Conservation (phyloP, 2,888 invertebrate species). For the Mimumesa dahlbomi region DNA sequence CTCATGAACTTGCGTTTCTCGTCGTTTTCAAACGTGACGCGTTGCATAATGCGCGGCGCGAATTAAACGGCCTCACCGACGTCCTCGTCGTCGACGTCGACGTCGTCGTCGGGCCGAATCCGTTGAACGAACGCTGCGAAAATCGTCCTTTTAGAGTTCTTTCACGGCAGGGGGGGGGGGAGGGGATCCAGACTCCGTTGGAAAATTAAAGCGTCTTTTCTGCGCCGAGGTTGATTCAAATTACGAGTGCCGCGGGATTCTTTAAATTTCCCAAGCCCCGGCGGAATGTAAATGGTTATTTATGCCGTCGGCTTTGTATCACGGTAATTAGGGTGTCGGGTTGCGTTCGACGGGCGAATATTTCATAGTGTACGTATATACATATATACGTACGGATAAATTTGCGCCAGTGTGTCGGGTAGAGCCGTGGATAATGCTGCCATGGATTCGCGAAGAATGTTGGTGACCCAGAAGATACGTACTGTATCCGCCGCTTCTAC, state of each 20-base stretch:
- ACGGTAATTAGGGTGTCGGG: constrained; percentile 28
- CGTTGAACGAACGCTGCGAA: background rate
- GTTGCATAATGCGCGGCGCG: constrained; percentile 27
- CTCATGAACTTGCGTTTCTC: constrained; percentile 15
- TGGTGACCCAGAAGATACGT: too few species aligned
- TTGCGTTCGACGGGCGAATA: constrained; percentile 21
- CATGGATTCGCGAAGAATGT: too few species aligned
- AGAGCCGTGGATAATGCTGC: background rate
- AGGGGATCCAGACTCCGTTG: too few species aligned
- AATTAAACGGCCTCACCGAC: background rate
- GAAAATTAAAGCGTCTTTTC: background rate
- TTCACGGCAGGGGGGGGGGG: background rate
- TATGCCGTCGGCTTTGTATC: background rate
- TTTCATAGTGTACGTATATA: background rate
- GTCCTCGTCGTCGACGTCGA: too few species aligned
- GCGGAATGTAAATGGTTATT: constrained; percentile 37
- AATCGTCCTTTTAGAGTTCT: background rate
- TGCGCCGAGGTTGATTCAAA: background rate
- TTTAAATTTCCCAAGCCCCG: constrained; percentile 17
- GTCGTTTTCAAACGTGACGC: constrained; percentile 39
- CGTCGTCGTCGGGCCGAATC: too few species aligned
- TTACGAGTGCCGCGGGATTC: constrained; percentile 8
- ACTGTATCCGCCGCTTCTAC: too few species aligned
- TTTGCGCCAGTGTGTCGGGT: background rate
- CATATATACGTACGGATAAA: too few species aligned